These are phyloP conservation scores for Coenonympha arcania DNA, from an alignment of 2,888 invertebrate genomes.

Conservation along the genomic window DNA sequence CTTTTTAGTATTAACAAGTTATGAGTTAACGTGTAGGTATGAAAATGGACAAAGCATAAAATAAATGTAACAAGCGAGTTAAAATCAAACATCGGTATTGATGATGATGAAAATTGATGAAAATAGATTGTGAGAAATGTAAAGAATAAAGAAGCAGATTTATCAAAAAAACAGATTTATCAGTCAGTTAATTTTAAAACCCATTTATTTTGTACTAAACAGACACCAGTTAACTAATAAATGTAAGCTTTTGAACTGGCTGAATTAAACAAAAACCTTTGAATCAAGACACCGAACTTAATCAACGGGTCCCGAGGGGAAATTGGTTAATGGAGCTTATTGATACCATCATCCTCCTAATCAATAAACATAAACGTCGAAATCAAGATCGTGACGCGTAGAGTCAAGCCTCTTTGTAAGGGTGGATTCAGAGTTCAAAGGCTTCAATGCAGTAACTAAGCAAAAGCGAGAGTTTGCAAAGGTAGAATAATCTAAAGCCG, in stretches of 20 bases:
- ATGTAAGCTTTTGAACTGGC: slow-evolving; percentile 23
- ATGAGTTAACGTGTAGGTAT: too few species aligned
- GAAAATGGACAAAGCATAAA: too few species aligned
- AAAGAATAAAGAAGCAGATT: too few species aligned
- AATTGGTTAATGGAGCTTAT: slow-evolving; percentile 71
- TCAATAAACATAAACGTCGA: slow-evolving; percentile 70
- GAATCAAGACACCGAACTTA: slow-evolving; percentile 48
- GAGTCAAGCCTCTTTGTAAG: slow-evolving; percentile 51
- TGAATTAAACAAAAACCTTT: slow-evolving; percentile 50
- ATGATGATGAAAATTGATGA: too few species aligned
- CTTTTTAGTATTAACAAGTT: too few species aligned
- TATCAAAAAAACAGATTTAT: too few species aligned
- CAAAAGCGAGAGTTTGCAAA: slow-evolving; percentile 40
- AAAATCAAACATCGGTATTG: too few species aligned
- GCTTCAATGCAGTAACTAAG: slow-evolving; percentile 51
- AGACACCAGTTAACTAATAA: too few species aligned
- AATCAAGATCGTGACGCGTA: slow-evolving; percentile 55
- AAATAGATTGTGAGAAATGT: too few species aligned
- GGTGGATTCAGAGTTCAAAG: slow-evolving; percentile 54
- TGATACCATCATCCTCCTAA: slow-evolving; percentile 54
- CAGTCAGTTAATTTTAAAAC: too few species aligned
- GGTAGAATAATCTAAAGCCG: slow-evolving; percentile 37
- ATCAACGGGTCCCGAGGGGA: slow-evolving; percentile 51
- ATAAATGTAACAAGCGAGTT: too few species aligned
- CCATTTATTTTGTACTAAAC: too few species aligned